Percentiles rank a stretch among this genome's conserved stretches.
These are phyloP conservation scores for Oithona nana DNA, from an alignment of 2,888 invertebrate species.

Conservation along the genomic window DNA sequence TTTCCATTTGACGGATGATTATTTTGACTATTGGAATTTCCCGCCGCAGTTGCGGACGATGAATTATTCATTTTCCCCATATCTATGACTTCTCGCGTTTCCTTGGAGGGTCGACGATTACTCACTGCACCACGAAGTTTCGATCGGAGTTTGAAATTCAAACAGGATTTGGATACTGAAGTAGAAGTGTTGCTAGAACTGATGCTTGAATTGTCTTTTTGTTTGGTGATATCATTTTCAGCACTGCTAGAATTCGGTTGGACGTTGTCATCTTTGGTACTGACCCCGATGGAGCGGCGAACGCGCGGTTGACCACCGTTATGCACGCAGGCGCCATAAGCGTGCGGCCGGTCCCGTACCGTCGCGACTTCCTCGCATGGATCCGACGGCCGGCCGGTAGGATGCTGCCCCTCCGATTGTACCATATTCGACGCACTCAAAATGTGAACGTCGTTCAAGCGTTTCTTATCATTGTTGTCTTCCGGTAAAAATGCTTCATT, in stretches of 20 bases:
- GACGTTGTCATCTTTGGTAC: slow-evolving; percentile 1
- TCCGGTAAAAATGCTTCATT: neutral
- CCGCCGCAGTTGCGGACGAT: neutral
- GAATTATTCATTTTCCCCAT: neutral
- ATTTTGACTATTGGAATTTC: too few relatives aligned
- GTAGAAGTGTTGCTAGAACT: neutral
- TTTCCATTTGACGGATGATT: too few relatives aligned
- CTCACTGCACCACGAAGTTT: neutral
- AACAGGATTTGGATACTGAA: neutral
- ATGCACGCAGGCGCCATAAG: slow-evolving; percentile 8
- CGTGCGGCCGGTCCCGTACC: neutral
- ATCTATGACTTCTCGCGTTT: slow-evolving; percentile 14
- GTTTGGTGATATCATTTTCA: neutral
- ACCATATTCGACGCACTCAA: neutral
- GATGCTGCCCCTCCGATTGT: neutral
- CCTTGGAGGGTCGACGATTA: slow-evolving; percentile 4
- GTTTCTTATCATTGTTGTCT: neutral
- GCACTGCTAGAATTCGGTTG: neutral
- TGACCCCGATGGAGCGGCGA: slow-evolving; percentile 6
- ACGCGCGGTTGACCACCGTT: neutral
- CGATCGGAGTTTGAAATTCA: neutral
- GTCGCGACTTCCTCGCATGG: neutral
- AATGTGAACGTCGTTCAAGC: neutral
- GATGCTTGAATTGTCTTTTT: neutral
- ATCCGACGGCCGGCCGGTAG: neutral